These are phyloP conservation scores for Battus philenor DNA, from an alignment of 1,140 invertebrate species.

Conservation along the genomic window DNA sequence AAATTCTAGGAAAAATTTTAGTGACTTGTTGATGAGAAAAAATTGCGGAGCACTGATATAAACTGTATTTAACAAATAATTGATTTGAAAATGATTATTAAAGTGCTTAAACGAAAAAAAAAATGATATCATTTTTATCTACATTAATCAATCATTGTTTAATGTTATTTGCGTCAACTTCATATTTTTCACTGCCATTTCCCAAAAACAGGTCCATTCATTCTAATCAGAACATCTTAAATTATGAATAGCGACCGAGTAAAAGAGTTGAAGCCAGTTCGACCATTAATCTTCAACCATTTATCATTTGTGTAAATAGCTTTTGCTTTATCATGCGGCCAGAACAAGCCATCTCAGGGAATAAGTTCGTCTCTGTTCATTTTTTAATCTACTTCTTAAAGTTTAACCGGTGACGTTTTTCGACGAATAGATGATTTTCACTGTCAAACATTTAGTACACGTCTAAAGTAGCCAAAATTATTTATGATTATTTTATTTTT, in stretches of 20 bases:
- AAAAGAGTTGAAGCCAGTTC: slow-evolving; percentile 29
- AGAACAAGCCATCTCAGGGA: slow-evolving; percentile 11
- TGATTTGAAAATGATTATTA: no score
- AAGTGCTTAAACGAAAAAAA: no score
- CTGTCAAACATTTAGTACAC: no score
- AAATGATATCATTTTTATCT: no score
- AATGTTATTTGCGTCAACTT: slow-evolving; percentile 1
- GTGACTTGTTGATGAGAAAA: no score
- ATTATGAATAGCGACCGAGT: slow-evolving; percentile 27
- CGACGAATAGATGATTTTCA: background rate
- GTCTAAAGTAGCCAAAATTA: no score
- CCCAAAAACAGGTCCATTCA: slow-evolving; percentile 24
- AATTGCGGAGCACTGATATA: no score
- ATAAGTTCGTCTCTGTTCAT: slow-evolving; percentile 28
- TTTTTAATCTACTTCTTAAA: slow-evolving; percentile 6
- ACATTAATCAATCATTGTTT: no score
- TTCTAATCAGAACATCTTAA: slow-evolving; percentile 32
- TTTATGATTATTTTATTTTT: no score
- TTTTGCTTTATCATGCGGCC: slow-evolving; percentile 19
- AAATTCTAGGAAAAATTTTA: no score
- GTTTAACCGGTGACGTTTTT: background rate
- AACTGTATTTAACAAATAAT: no score
- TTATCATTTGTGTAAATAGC: slow-evolving; percentile 27
- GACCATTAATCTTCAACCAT: slow-evolving; percentile 33
- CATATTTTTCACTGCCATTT: slow-evolving; percentile 17